phyloP scores from a whole-genome alignment of 2,888 invertebrate genomes.

The Synanthedon tipuliformis region DNA sequence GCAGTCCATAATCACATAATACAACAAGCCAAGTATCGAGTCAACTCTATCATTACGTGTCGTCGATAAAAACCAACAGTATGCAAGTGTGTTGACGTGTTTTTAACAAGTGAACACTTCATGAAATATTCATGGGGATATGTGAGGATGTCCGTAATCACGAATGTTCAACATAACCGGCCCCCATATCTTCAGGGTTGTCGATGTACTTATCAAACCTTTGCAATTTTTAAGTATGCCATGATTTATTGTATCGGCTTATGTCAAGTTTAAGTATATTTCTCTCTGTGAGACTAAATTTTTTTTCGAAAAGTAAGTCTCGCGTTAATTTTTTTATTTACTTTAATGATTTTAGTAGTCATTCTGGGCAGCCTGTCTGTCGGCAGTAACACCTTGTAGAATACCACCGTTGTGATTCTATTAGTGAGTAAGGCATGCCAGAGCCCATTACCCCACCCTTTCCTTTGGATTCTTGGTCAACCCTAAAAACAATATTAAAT shows the following conservation, averaged over 20 bases:
- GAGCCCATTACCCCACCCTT: too few relatives aligned
- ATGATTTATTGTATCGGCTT: too few relatives aligned
- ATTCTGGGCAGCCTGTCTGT: too few relatives aligned
- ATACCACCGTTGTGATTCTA: too few relatives aligned
- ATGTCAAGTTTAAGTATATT: too few relatives aligned
- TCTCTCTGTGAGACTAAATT: too few relatives aligned
- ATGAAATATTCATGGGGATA: conserved; percentile 50
- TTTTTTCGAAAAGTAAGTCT: too few relatives aligned
- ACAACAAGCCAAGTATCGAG: background rate
- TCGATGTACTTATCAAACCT: conserved; percentile 4
- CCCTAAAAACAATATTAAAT: conserved; percentile 44
- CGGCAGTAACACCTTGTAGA: too few relatives aligned
- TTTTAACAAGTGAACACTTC: conserved; percentile 53
- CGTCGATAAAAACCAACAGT: conserved; percentile 48
- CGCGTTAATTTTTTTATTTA: too few relatives aligned
- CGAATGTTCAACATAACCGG: conserved; percentile 26
- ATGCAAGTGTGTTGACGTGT: conserved; percentile 45
- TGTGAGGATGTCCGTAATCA: conserved; percentile 51
- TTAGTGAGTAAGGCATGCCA: too few relatives aligned
- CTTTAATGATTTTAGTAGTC: too few relatives aligned
- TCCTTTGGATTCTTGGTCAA: conserved; percentile 11
- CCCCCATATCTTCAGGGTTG: conserved; percentile 29
- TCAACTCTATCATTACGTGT: conserved; percentile 13
- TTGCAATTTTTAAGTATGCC: too few relatives aligned
- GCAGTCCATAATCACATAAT: background rate